Base-by-base conservation (phyloP, 2,888 invertebrate species). In the Silvanus unidentatus region DNA sequence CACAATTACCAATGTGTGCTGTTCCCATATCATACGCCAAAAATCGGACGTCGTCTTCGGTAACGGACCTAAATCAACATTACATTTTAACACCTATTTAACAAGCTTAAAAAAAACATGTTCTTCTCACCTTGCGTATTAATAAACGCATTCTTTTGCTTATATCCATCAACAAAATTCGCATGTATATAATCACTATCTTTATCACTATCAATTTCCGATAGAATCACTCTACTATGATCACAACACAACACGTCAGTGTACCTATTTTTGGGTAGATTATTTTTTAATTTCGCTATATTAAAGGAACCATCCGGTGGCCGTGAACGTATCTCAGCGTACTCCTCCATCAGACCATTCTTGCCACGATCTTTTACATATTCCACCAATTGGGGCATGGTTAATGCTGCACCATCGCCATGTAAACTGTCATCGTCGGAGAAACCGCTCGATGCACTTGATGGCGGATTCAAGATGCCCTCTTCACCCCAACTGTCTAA, bases 21-120 rank as follows among this genome's bases (percentile, higher is more conserved):
- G 93, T 73, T 96, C 92, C 96, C 96, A 97, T 51, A 97, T 82
- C 96, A 97, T 96, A 65, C 91, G 83, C 97, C 97, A 97, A 77
- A 97, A 97, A 75, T 97, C 97, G 42, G 82, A 82, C 68, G 88
- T 90, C 36, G 97, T 97, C 73, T 91, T 91, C 52, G 93, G 90
- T 57, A 97, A 77, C 11, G 97, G 96, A 63, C 96, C 91, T 88
- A n/a, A n/a, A n/a, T n/a, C n/a, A n/a, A n/a, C n/a, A 58, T 14
- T 66, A 54, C 13, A 28, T 35, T 15, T 39, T 11, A 11, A 27
- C 4, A 2, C 11, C 2, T 16, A 40, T 40, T 40, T 15, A 30
- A 40, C 11, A 30, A 29, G 14, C 15, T 10, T 13, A 22, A 22
- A 22, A 22, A 22, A 22, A 22, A 22, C 8, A 36, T 10, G 11